These are phyloP conservation scores for Bombus fervidus DNA, from an alignment of 1,140 invertebrate species.

Conservation along the genomic window DNA sequence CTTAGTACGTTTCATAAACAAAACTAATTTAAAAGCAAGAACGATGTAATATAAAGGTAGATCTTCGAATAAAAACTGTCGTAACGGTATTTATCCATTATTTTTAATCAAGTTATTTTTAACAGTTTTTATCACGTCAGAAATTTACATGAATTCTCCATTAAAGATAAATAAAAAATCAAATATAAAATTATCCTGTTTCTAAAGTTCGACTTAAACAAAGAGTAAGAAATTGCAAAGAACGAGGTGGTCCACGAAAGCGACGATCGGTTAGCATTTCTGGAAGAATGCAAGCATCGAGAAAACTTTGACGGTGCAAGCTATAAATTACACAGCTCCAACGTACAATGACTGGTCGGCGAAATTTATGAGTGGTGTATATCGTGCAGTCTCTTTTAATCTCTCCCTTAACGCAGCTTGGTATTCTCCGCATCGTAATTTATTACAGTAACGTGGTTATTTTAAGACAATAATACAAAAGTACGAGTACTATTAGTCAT, in stretches of 20 bases:
- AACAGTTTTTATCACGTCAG: too few relatives aligned
- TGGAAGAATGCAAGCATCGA: neutral
- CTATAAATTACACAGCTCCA: slow-evolving; percentile 2
- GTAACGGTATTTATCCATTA: too few relatives aligned
- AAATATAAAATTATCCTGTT: too few relatives aligned
- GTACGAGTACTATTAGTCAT: too few relatives aligned
- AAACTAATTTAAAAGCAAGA: too few relatives aligned
- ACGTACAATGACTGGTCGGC: neutral
- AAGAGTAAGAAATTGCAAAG: neutral
- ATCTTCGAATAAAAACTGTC: too few relatives aligned
- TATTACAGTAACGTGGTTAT: neutral
- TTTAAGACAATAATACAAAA: neutral
- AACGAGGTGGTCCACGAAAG: neutral
- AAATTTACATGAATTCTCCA: too few relatives aligned
- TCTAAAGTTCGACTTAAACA: neutral
- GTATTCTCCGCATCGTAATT: neutral
- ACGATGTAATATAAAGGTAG: too few relatives aligned
- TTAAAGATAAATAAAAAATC: too few relatives aligned
- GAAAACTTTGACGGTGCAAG: neutral
- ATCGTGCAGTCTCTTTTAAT: neutral
- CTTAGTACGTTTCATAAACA: too few relatives aligned
- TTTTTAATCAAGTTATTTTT: too few relatives aligned
- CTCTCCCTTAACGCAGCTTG: neutral
- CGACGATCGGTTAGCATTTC: neutral
- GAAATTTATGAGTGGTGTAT: slow-evolving; percentile 12